Base-by-base conservation (phyloP, 1,140 invertebrate genomes). In the Rhynchophorus ferrugineus region DNA sequence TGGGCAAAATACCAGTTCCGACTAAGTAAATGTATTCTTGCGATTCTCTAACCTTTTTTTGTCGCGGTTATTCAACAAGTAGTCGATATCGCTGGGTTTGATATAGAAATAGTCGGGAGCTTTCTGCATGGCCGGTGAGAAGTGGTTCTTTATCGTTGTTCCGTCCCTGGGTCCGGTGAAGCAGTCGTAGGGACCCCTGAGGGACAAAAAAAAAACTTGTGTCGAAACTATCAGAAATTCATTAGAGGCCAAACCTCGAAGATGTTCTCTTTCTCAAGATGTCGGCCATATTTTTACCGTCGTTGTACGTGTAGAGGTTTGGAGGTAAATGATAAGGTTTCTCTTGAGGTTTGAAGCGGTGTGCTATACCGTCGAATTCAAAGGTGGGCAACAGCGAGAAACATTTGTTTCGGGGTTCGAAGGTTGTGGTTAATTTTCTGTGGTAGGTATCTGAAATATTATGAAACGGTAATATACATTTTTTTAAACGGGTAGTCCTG, bases 61-160 rank as follows among this genome's bases (percentile, higher is more conserved):
- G 11, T 21, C 56, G 0, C 61, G 61, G 41, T 66, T 60, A 9
- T 60, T 45, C n/a, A 63, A 22, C 7, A 66, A 37, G 24, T 51
- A 17, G 7, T 65, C 61, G 2, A 66, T 33, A 24, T 56, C 55
- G 16, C 49, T 61, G 2, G 63, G 63, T 39, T 56, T 57, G 0
- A 49, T 46, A 36, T 65, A 64, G 36, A 57, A 64, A 21, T 56
- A 58, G 18, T 68, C 64, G 6, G 60, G 63, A 2, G 43, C 34
- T 36, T 46, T 49, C 6, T 20, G 21, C 11, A 44, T 44, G 1
- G 57, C 45, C 2, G 56, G 49, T 1, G 56, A 44, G 39, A 68
- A 63, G 37, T 69, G 54, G 45, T 68, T 69, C 56, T 67, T 67
- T n/a, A 69, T 69, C n/a, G 65, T 65, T 2, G 56, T 54, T 16